Conservation (phyloP, 1,140 invertebrate genomes). For the Psix sp. region DNA sequence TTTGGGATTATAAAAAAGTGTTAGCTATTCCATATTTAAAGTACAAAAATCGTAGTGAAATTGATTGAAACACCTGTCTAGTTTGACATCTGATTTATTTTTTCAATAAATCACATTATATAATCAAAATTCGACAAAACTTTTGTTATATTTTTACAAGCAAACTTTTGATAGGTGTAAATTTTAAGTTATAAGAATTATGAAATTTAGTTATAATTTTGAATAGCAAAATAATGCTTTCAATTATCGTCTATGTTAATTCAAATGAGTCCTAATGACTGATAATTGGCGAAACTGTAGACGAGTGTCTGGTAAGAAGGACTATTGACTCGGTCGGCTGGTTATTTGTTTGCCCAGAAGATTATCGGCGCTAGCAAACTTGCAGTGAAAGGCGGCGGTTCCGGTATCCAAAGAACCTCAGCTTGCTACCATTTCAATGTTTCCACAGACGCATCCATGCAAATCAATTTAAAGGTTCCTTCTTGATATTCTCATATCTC, state of each 20-base stretch:
- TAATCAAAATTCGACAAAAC: too few species aligned
- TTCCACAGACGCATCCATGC: conserved; percentile 25
- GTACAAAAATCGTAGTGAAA: neutral
- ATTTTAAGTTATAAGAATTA: too few species aligned
- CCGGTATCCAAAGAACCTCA: conserved; percentile 9
- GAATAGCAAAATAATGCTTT: neutral
- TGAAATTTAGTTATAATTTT: neutral
- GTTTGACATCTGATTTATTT: neutral
- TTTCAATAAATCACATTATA: too few species aligned
- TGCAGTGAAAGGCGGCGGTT: conserved; percentile 35
- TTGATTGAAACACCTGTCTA: neutral
- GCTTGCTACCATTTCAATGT: conserved; percentile 34
- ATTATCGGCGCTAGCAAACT: conserved; percentile 21
- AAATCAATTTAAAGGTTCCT: conserved; percentile 21
- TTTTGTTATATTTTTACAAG: too few species aligned
- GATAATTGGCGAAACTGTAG: conserved; percentile 42
- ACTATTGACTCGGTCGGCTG: conserved; percentile 20
- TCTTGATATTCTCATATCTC: conserved; percentile 18
- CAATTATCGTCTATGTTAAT: conserved; percentile 1
- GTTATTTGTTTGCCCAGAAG: conserved; percentile 27
- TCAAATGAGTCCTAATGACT: conserved; percentile 14
- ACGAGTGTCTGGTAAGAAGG: neutral
- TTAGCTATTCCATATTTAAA: too few species aligned
- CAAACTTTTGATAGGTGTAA: too few species aligned
- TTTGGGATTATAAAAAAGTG: neutral